phyloP scores from a whole-genome alignment of 2,888 invertebrate genomes.

The Elegia similella region DNA sequence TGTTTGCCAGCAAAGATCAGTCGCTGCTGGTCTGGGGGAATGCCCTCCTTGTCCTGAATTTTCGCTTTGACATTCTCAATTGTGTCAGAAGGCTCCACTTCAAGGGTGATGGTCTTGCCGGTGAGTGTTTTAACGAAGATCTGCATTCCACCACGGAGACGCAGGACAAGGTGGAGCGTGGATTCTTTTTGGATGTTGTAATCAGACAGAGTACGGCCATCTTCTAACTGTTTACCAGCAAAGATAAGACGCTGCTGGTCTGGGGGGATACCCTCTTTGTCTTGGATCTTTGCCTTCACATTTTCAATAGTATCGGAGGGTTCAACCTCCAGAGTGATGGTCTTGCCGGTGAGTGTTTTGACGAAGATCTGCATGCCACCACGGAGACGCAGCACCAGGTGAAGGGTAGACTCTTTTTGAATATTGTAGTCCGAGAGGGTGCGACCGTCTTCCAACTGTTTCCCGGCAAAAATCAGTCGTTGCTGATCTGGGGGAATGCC shows the following conservation, averaged over 20 bases:
- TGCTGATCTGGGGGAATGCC: conserved; percentile 43
- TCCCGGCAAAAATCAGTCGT: conserved; percentile 38
- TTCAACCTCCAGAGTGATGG: conserved; percentile 92
- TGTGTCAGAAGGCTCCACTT: conserved; percentile 60
- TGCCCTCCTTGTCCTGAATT: conserved; percentile 64
- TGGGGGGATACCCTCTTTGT: conserved; percentile 89
- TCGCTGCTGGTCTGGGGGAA: conserved; percentile 63
- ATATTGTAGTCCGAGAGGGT: conserved; percentile 39
- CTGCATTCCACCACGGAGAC: conserved; percentile 47
- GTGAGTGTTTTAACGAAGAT: conserved; percentile 58
- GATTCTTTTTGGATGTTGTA: conserved; percentile 43
- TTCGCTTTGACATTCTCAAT: conserved; percentile 66
- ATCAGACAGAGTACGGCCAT: conserved; percentile 38
- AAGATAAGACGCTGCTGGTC: conserved; percentile 83
- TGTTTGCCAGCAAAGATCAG: conserved; percentile 63
- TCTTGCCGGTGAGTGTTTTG: conserved; percentile 93
- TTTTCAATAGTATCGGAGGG: conserved; percentile 93
- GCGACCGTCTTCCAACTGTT: conserved; percentile 39
- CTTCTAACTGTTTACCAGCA: conserved; percentile 41
- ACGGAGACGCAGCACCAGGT: conserved; percentile 37
- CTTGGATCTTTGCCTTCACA: conserved; percentile 93
- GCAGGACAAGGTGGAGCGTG: conserved; percentile 38
- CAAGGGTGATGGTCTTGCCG: conserved; percentile 56
- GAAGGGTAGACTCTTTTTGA: conserved; percentile 39
- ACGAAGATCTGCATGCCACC: conserved; percentile 92